These are phyloP conservation scores for Neolamprologus sp. DNA, from an alignment of 2,113 vertebrate genomes.

Conservation along the genomic window DNA sequence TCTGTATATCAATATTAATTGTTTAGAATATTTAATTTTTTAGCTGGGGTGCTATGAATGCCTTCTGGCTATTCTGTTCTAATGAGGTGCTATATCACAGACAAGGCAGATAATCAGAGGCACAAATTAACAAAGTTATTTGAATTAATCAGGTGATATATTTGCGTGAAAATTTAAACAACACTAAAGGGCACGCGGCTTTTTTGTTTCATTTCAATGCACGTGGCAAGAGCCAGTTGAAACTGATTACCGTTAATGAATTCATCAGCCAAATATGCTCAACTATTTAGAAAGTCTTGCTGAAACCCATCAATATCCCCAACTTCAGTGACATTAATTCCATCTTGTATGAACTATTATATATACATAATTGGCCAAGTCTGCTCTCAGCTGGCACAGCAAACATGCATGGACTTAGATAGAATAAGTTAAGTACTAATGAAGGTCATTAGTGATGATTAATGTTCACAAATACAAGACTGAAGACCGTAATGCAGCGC, in stretches of 20 bases:
- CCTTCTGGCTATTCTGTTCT: conserved; percentile 49
- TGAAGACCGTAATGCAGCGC: not conserved
- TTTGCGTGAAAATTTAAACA: conserved; percentile 34
- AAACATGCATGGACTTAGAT: conserved; percentile 15
- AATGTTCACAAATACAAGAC: conserved; percentile 21
- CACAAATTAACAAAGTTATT: conserved; percentile 62
- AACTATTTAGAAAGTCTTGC: conserved; percentile 20
- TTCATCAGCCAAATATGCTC: conserved; percentile 43
- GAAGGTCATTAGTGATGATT: conserved; percentile 33
- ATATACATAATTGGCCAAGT: conserved; percentile 20
- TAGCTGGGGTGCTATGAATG: conserved; percentile 26
- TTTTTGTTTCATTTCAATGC: conserved; percentile 39
- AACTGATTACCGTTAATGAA: conserved; percentile 55
- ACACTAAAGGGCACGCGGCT: conserved; percentile 36
- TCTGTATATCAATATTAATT: conserved; percentile 48
- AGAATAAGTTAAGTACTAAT: conserved; percentile 11
- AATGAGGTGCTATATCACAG: conserved; percentile 64
- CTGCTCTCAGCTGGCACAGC: not conserved
- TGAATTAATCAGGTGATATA: conserved; percentile 58
- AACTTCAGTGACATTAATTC: conserved; percentile 20
- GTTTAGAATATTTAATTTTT: conserved; percentile 41
- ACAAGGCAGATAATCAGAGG: conserved; percentile 47
- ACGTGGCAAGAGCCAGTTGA: conserved; percentile 22
- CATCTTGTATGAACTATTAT: conserved; percentile 25
- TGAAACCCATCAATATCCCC: conserved; percentile 38